Conservation (phyloP, 2,113 vertebrate genomes). For the Struthidea cinerea region DNA sequence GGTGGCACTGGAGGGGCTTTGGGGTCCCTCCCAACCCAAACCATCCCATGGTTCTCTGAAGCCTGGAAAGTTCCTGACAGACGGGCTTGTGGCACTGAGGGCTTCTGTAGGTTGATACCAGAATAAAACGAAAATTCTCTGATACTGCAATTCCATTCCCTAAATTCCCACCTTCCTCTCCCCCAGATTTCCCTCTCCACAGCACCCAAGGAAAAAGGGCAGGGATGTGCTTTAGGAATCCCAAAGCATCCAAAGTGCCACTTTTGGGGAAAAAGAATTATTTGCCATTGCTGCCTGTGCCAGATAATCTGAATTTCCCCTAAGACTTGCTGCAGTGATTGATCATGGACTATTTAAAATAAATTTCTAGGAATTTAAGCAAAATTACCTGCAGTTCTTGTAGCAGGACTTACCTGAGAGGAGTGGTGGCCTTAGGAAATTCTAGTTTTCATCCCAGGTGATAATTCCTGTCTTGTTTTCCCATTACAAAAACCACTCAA, state of each 20-base stretch:
- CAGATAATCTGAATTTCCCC: not conserved
- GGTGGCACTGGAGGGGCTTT: not conserved
- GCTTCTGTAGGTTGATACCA: not conserved
- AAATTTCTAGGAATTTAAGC: not conserved
- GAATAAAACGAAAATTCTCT: not conserved
- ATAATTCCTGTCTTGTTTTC: not conserved
- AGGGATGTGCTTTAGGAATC: not conserved
- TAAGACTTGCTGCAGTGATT: not conserved
- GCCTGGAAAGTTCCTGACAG: not conserved
- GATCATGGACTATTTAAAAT: not conserved
- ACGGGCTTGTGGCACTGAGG: not conserved
- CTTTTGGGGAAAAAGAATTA: not conserved
- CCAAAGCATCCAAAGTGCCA: not conserved
- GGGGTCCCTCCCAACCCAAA: not conserved
- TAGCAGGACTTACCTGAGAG: not conserved
- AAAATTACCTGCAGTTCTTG: not conserved
- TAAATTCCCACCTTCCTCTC: not conserved
- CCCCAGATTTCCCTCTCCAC: accelerated
- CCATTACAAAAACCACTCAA: not conserved
- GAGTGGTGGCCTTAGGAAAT: not conserved
- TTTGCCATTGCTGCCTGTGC: not conserved
- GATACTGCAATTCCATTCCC: not conserved
- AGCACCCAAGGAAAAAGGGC: not conserved
- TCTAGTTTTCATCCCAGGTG: not conserved
- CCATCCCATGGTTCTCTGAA: not conserved